A percentile compares a stretch with the other conserved stretches of the same genome.
Conservation (phyloP, 2,113 vertebrate genomes). For the Cichladusa arquata region DNA sequence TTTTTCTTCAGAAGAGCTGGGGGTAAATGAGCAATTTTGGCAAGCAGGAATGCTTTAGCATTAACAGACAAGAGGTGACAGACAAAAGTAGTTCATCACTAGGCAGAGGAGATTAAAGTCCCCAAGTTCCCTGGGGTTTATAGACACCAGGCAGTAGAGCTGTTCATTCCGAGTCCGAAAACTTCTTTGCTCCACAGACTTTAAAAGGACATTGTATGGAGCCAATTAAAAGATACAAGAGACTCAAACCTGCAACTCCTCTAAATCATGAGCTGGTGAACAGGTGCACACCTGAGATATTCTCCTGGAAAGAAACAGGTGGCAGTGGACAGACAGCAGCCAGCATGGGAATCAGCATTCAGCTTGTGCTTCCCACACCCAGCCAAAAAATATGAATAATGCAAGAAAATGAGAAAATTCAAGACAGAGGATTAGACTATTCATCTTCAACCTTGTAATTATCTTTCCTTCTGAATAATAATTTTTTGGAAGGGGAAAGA, state of each 20-base stretch:
- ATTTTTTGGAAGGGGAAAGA: neutral
- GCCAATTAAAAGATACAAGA: neutral
- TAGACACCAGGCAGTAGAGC: neutral
- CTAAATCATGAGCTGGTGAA: neutral
- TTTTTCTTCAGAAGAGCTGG: neutral
- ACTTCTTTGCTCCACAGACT: neutral
- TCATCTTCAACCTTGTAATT: conserved; percentile 57
- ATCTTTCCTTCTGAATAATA: conserved; percentile 33
- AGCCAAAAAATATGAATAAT: conserved; percentile 43
- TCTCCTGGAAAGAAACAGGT: neutral
- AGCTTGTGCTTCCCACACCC: neutral
- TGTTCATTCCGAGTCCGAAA: neutral
- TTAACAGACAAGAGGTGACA: neutral
- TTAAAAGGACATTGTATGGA: neutral
- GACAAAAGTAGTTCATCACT: neutral
- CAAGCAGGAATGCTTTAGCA: neutral
- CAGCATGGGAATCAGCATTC: neutral
- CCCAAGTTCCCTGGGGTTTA: neutral
- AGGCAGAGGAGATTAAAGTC: neutral
- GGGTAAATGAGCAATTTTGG: neutral
- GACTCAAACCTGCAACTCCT: neutral
- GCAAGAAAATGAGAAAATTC: conserved; percentile 25
- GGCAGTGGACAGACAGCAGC: neutral
- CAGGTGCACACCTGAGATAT: neutral
- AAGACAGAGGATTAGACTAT: neutral